Evolutionary conservation across 2,797 vertebrate species (phyloP).

Genomic region (Sebastes wilsoni): DNA sequence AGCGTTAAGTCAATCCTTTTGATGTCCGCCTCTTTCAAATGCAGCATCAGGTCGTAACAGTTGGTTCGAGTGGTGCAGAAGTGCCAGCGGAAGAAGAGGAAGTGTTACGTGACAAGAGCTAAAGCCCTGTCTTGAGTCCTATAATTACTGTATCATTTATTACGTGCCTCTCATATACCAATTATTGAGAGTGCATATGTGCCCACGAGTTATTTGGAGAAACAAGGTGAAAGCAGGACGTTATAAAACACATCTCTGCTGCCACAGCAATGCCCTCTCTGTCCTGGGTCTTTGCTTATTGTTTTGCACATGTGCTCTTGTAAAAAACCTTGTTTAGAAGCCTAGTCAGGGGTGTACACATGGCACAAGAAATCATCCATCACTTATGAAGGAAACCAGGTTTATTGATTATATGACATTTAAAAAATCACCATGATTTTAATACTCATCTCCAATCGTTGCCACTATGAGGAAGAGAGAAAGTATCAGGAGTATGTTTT

Average conservation of each 20-base stretch:
- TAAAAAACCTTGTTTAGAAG: neutral
- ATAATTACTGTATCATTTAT: neutral
- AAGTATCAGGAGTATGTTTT: neutral
- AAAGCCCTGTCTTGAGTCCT: neutral
- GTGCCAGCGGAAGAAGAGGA: neutral
- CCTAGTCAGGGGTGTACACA: neutral
- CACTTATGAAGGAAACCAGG: neutral
- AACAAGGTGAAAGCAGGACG: neutral
- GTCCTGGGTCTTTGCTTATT: neutral
- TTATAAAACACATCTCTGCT: neutral
- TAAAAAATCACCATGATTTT: neutral
- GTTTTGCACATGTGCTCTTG: neutral
- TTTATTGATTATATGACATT: neutral
- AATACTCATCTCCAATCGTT: neutral
- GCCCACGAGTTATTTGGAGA: neutral
- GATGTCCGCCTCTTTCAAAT: slow-evolving; percentile 18
- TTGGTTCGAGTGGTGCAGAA: neutral
- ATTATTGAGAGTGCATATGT: neutral
- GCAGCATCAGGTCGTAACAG: neutral
- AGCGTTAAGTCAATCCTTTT: slow-evolving; percentile 11
- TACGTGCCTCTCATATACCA: neutral
- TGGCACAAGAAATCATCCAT: neutral
- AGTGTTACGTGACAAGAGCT: neutral
- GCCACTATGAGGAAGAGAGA: neutral
- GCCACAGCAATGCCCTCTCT: neutral